Evolutionary conservation across 2,113 vertebrate species (phyloP), one percentile per base, ranked within the genome.

Genomic region (Ailurus styani): DNA sequence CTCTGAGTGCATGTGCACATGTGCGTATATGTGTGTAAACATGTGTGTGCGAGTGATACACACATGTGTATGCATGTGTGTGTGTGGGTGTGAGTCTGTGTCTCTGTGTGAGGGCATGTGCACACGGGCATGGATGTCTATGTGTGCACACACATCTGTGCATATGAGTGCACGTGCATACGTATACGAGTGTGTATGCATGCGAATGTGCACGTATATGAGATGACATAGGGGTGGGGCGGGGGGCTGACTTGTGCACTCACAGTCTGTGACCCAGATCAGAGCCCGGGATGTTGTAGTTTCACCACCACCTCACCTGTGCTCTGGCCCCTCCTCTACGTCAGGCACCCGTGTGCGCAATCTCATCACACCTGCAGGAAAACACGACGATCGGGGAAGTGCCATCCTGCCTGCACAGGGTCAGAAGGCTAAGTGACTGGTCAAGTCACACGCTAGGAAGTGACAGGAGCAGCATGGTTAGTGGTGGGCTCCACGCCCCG

Each of bases 351-450:
- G 0, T 25, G 5, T 25, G 14, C 29, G 25, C 12, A 18, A 5
- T 54, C 64, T 34, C 18, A 12, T 27, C 34, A 47, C 18, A 31
- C 1, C 6, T 54, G 7, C 20, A 14, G 78, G 90, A 82, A 79
- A 52, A 15, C 4, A 1, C 20, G 3, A 6, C 0, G 7, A 7
- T 11, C 37, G 10, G 15, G 10, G n/a, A 55, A 29, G 20, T 3
- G 4, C 62, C n/a, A 9, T 20, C 29, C 17, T n/a, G 45, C 29
- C 75, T 5, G 0, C 11, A 15, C 23, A 17, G 7, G 64, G 23
- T 14, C 62, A 12, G n/a, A 31, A 55, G 15, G 55, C 37, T 31
- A 2, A 57, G 77, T 15, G 6, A 45, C 62, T 31, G n/a, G 15
- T 23, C 85, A 34, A 20, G 42, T 34, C 66, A 42, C 81, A 13